These are phyloP conservation scores for Scarus forsteni DNA, from an alignment of 2,797 vertebrate genomes.

Conservation along the genomic window DNA sequence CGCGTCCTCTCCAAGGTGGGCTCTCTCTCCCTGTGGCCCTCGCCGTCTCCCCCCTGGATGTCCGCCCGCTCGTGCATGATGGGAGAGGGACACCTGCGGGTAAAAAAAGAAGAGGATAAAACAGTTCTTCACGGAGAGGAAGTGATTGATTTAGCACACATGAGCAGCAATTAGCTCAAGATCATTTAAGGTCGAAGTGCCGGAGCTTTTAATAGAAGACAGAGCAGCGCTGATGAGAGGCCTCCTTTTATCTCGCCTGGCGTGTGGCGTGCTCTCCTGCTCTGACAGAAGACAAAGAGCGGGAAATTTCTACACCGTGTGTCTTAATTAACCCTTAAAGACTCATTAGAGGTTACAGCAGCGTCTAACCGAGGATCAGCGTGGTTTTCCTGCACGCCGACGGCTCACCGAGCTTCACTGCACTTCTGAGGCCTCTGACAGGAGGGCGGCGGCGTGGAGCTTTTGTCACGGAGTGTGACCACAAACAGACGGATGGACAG, in stretches of 20 bases:
- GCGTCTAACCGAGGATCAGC: constrained; percentile 44
- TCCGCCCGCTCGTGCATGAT: constrained; percentile 89
- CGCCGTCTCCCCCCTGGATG: constrained; percentile 85
- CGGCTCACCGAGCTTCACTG: constrained; percentile 57
- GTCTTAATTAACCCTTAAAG: constrained; percentile 67
- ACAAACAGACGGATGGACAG: constrained; percentile 56
- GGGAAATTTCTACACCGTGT: constrained; percentile 27
- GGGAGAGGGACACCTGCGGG: constrained; percentile 91
- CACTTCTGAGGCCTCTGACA: constrained; percentile 61
- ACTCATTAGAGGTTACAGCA: constrained; percentile 53
- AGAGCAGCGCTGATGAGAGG: constrained; percentile 57
- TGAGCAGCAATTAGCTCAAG: constrained; percentile 66
- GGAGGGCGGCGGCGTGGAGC: constrained; percentile 56
- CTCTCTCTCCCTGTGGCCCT: constrained; percentile 89
- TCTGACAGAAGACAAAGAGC: constrained; percentile 50
- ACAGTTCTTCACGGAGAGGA: constrained; percentile 25
- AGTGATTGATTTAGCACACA: constrained; percentile 49
- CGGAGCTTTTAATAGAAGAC: constrained; percentile 69
- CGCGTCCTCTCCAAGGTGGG: constrained; percentile 89
- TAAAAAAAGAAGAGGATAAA: constrained; percentile 11
- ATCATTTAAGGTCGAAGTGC: constrained; percentile 68
- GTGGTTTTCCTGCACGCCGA: constrained; percentile 30
- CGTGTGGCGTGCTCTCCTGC: constrained; percentile 40
- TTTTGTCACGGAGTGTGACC: constrained; percentile 69
- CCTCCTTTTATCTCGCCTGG: constrained; percentile 55